Conservation (phyloP, 2,797 vertebrate species). For the Antennarius maculatus region DNA sequence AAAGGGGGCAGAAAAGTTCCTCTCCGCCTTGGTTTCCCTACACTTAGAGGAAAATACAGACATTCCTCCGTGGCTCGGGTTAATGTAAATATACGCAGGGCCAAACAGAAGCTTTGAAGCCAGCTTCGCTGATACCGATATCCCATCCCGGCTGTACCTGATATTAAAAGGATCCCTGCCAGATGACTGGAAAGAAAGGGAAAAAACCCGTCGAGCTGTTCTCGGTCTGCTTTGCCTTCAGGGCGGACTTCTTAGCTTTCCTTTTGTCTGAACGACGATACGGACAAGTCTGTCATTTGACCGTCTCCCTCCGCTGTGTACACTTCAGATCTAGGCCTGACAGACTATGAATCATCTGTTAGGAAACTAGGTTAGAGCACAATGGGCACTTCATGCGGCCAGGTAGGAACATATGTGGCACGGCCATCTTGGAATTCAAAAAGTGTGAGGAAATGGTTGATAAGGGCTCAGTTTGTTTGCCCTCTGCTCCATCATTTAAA, state of each 20-base stretch:
- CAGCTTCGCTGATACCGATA: conserved; percentile 54
- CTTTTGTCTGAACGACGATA: conserved; percentile 71
- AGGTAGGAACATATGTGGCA: conserved; percentile 33
- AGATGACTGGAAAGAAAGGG: conserved; percentile 40
- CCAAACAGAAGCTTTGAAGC: conserved; percentile 62
- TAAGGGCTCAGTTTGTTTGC: conserved; percentile 34
- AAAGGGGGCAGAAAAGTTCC: conserved; percentile 10
- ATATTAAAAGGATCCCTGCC: conserved; percentile 63
- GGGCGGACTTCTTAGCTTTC: conserved; percentile 70
- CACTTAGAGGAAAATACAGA: conserved; percentile 47
- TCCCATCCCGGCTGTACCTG: conserved; percentile 56
- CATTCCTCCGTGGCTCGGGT: conserved; percentile 46
- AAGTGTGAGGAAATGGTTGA: conserved; percentile 29
- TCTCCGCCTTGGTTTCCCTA: conserved; percentile 22
- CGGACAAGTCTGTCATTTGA: conserved; percentile 74
- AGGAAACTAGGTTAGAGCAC: conserved; percentile 76
- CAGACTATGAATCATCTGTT: conserved; percentile 74
- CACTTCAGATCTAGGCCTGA: conserved; percentile 64
- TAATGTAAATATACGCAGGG: conserved; percentile 45
- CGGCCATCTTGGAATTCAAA: conserved; percentile 55
- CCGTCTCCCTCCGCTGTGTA: conserved; percentile 63
- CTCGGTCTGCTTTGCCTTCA: conserved; percentile 50
- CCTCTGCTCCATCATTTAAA: conserved; percentile 23
- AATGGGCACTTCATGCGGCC: conserved; percentile 72
- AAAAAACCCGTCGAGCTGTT: conserved; percentile 61